A percentile compares a stretch with the other conserved stretches of the same genome.
phyloP scores from a whole-genome alignment of 1,140 invertebrate genomes.

The Muscidifurax raptorellus region DNA sequence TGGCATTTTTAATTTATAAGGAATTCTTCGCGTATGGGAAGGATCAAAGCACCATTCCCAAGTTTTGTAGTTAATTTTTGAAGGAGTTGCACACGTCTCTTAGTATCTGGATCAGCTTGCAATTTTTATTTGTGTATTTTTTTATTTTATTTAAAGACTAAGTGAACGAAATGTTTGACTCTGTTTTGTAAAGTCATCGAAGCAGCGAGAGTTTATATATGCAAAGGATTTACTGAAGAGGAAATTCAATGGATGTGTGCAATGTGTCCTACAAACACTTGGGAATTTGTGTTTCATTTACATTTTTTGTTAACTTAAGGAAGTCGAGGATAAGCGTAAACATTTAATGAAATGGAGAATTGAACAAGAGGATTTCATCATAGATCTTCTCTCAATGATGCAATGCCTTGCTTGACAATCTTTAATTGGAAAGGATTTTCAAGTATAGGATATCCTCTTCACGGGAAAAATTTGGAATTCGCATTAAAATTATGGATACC shows the following conservation, averaged over 20 bases:
- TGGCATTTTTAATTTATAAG: constrained; percentile 49
- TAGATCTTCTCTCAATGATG: constrained; percentile 40
- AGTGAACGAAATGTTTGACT: constrained; percentile 32
- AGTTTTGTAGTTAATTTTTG: constrained; percentile 48
- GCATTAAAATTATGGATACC: constrained; percentile 48
- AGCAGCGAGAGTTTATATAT: constrained; percentile 30
- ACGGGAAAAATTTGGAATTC: constrained; percentile 48
- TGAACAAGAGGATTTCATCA: constrained; percentile 51
- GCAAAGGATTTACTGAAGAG: constrained; percentile 46
- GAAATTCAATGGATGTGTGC: constrained; percentile 48
- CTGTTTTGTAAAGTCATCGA: constrained; percentile 21
- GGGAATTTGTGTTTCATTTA: constrained; percentile 51
- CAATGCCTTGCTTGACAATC: constrained; percentile 28
- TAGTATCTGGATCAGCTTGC: constrained; percentile 30
- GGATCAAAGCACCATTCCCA: constrained; percentile 53
- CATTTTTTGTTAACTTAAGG: constrained; percentile 38
- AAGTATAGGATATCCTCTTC: constrained; percentile 39
- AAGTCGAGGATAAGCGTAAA: constrained; percentile 41
- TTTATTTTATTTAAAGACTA: constrained; percentile 36
- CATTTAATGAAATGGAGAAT: constrained; percentile 24
- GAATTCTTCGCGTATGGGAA: constrained; percentile 52
- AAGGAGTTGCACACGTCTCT: constrained; percentile 45
- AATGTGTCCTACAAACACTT: constrained; percentile 51
- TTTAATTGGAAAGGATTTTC: constrained; percentile 48
- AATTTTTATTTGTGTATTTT: constrained; percentile 8